phyloP scores from a whole-genome alignment of 2,888 invertebrate species.

The Ischnura elegans region DNA sequence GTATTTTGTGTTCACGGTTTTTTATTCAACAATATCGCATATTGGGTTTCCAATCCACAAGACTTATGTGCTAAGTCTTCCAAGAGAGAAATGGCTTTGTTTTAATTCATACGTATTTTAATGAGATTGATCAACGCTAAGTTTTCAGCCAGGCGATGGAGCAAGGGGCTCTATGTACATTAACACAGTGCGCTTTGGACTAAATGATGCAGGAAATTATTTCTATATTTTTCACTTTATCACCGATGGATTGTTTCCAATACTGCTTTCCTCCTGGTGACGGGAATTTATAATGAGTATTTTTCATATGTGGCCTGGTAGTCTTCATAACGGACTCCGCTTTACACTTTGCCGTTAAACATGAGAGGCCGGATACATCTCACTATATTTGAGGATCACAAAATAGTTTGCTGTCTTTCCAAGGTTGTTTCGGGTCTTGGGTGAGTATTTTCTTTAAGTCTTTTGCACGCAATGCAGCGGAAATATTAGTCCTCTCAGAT shows the following conservation, averaged over 20 bases:
- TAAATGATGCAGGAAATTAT: not conserved
- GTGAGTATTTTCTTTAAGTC: not conserved
- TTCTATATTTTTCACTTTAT: not conserved
- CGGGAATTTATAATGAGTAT: not conserved
- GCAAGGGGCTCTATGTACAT: no score
- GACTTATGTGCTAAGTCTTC: no score
- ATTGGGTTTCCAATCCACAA: no score
- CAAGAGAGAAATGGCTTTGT: no score
- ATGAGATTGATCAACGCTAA: no score
- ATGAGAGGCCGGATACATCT: not conserved
- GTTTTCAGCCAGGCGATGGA: no score
- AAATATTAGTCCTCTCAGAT: not conserved
- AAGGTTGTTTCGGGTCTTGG: not conserved
- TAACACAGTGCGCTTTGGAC: not conserved
- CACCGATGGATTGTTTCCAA: not conserved
- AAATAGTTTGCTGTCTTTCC: not conserved
- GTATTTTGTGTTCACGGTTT: no score
- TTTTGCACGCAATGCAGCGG: not conserved
- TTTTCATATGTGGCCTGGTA: not conserved
- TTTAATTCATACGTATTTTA: no score
- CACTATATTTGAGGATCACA: conserved; percentile 11
- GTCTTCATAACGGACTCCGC: not conserved
- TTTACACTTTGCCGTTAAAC: not conserved
- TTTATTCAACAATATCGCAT: no score
- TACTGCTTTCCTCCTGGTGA: not conserved